These are phyloP conservation scores for Diadema setosum DNA, from an alignment of 35 echinoderm and acorn worm species.

Conservation along the genomic window DNA sequence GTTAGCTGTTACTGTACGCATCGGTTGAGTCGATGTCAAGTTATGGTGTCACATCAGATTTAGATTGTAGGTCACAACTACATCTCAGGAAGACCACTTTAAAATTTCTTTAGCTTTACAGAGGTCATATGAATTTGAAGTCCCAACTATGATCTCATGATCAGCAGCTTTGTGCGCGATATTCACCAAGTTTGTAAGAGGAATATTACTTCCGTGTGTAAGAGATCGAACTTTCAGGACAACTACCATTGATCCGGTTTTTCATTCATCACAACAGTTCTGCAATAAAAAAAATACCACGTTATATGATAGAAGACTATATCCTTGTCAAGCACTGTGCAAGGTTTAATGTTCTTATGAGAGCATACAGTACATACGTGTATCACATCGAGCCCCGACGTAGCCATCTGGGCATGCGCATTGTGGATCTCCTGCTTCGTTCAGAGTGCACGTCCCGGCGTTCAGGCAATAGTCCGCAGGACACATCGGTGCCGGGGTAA, in stretches of 20 bases:
- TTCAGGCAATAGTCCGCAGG: background rate
- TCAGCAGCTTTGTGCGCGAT: too few species aligned
- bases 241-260: background rate
- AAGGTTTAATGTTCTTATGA: background rate
- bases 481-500: background rate
- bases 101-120: too few species aligned
- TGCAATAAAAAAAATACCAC: background rate
- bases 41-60: too few species aligned
- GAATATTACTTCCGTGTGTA: too few species aligned
- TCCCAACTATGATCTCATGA: too few species aligned
- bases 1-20: too few species aligned
- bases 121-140: too few species aligned
- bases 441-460: background rate
- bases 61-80: too few species aligned
- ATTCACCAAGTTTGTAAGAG: too few species aligned
- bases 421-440: background rate
- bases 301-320: background rate
- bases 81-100: too few species aligned
- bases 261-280: background rate
- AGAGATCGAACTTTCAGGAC: too few species aligned
- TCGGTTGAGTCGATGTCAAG: too few species aligned
- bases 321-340: background rate
- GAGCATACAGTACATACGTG: background rate
- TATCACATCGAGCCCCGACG: background rate
- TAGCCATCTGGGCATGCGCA: background rate